These are phyloP conservation scores for Corythornis cristatus DNA, from an alignment of 2,113 vertebrate species.

Conservation along the genomic window DNA sequence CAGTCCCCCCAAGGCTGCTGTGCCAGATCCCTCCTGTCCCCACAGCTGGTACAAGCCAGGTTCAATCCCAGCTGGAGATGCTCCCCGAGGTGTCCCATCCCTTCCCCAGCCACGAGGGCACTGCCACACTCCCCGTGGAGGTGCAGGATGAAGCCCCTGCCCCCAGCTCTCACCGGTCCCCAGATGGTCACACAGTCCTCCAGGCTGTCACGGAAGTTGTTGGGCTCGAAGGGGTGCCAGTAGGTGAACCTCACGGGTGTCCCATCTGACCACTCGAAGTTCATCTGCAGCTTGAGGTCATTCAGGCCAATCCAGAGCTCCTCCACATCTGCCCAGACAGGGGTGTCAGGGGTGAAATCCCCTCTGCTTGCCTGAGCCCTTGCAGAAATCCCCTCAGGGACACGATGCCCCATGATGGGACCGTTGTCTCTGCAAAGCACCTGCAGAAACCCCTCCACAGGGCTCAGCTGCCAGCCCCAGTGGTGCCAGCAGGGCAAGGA, in stretches of 20 bases:
- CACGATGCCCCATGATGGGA: rapidly evolving
- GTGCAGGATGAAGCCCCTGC: neutral
- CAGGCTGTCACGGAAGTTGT: slow-evolving; percentile 92
- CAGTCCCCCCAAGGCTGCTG: neutral
- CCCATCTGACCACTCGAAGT: slow-evolving; percentile 95
- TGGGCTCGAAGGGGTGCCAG: slow-evolving; percentile 97
- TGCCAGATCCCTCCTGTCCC: neutral
- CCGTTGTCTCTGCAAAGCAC: neutral
- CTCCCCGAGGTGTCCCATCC: neutral
- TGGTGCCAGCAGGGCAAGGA: neutral
- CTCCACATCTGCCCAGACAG: slow-evolving; percentile 82
- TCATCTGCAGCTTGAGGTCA: slow-evolving; percentile 93
- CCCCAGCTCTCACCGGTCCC: slow-evolving; percentile 87
- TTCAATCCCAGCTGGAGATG: neutral
- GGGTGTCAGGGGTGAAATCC: neutral
- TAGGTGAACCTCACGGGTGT: slow-evolving; percentile 91
- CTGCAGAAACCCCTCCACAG: neutral
- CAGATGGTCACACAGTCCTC: slow-evolving; percentile 97
- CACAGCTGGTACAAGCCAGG: neutral
- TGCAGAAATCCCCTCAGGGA: rapidly evolving
- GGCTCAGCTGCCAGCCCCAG: neutral
- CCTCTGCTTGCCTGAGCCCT: neutral
- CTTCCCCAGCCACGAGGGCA: neutral
- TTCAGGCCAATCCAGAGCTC: slow-evolving; percentile 97
- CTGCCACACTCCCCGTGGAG: rapidly evolving